phyloP scores from a whole-genome alignment of 2,797 vertebrate species.

The Numenius phaeopus region DNA sequence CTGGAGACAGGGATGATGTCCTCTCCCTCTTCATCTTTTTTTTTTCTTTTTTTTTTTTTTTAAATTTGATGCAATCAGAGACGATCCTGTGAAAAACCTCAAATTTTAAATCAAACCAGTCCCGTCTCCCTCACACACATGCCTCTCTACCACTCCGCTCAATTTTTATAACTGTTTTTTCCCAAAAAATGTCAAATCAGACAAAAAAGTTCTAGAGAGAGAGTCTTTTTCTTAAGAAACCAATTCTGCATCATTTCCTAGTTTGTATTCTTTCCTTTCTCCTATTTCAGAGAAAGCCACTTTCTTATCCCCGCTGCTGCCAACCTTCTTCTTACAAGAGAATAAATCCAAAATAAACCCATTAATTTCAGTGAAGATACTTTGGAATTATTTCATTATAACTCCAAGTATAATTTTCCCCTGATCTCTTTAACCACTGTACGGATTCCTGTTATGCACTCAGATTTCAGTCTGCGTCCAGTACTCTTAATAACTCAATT shows the following conservation, averaged over 20 bases:
- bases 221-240: background rate
- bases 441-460: background rate
- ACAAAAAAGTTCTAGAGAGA: background rate
- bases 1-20: background rate
- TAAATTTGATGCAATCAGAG: background rate
- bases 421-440: background rate
- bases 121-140: background rate
- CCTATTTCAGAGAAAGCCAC: constrained; percentile 1
- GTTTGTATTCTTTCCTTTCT: background rate
- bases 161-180: background rate
- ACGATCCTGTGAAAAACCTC: background rate
- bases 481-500: background rate
- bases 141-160: background rate
- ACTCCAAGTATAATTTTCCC: background rate
- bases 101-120: background rate
- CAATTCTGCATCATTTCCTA: background rate
- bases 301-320: background rate
- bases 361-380: constrained; percentile 30
- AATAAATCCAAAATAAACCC: constrained; percentile 35
- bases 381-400: constrained; percentile 10
- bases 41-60: background rate
- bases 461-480: background rate
- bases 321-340: constrained; percentile 15
- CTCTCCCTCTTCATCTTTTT: background rate
- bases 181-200: background rate